Base-by-base conservation (phyloP, 2,888 invertebrate species). In the Ommatoiulus sabulosus region DNA sequence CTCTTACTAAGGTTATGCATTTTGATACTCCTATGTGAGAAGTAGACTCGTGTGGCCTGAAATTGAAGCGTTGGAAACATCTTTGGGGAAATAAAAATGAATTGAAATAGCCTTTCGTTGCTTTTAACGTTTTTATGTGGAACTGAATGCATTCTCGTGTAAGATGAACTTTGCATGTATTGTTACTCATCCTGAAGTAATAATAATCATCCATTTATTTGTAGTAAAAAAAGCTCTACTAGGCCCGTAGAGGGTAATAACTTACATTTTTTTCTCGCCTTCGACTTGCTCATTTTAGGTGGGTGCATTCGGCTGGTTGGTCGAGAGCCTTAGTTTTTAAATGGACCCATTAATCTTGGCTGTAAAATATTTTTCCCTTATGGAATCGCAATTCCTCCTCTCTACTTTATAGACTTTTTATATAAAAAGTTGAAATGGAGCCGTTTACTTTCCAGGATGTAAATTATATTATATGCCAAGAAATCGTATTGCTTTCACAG, bases 131-230 rank as follows among this genome's bases (percentile, higher is more conserved):
- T 72, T 24, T 80, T 80, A 80, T 35, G 80, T 24, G 3, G 8
- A 8, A 10, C 80, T 12, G 80, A 80, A 80, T 80, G 80, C 35
- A 35, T 35, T 35, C 80, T 35, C 12, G 35, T 24, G 80, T 80
- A 80, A 35, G 80, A 80, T 80, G 80, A 80, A 80, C 24, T 80
- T 80, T 35, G 24, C 80, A 80, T 80, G 80, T 35, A 80, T 80
- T 80, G 80, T 80, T 35, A 35, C 24, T 80, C 35, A 8, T 80
- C 24, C 35, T 80, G 24, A 80, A 35, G 35, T 35, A 80, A 80
- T 80, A 80, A 80, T 80, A 35, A 80, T 35, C 80, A 80, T 24
- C 80, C 24, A 80, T 35, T 80, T 80, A 80, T 80, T 80, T 80
- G 35, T 35, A 35, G 80, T 24, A 35, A 35, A 80, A 80, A 80